A percentile compares a stretch with the other conserved stretches of the same genome.
phyloP scores from a whole-genome alignment of 2,113 vertebrate genomes.

The Lagopus muta region DNA sequence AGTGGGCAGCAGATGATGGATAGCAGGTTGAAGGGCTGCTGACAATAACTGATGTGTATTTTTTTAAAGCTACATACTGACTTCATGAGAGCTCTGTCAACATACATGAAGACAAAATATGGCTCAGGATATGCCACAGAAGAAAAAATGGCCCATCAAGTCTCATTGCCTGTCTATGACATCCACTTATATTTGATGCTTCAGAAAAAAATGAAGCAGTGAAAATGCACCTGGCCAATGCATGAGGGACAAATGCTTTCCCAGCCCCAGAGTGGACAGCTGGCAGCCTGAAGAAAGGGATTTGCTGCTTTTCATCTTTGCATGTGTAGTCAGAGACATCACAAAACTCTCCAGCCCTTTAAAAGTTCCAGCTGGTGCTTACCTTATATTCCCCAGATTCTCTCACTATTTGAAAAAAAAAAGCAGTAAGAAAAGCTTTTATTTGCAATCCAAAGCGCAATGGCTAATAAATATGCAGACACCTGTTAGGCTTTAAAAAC shows the following conservation, averaged over 20 bases:
- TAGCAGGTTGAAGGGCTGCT: background rate
- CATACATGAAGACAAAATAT: background rate
- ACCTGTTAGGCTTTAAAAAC: background rate
- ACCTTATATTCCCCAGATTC: background rate
- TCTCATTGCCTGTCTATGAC: background rate
- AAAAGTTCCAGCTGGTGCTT: background rate
- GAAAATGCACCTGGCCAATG: background rate
- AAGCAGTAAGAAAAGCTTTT: background rate
- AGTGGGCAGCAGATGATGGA: conserved; percentile 9
- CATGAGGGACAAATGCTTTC: background rate
- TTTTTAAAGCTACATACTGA: background rate
- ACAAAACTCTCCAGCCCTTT: background rate
- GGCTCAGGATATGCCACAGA: background rate
- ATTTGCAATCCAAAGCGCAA: background rate
- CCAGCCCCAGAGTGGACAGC: background rate
- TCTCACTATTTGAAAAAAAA: background rate
- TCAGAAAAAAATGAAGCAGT: background rate
- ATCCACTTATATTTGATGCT: background rate
- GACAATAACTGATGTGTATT: conserved; percentile 14
- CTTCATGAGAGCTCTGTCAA: background rate
- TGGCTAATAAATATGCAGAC: background rate
- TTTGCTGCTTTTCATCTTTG: conserved; percentile 19
- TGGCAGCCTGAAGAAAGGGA: conserved; percentile 2
- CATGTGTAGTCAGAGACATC: background rate
- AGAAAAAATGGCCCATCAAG: conserved; percentile 8